Conservation (phyloP, 2,797 vertebrate species). For the Urosaurus nigricauda region DNA sequence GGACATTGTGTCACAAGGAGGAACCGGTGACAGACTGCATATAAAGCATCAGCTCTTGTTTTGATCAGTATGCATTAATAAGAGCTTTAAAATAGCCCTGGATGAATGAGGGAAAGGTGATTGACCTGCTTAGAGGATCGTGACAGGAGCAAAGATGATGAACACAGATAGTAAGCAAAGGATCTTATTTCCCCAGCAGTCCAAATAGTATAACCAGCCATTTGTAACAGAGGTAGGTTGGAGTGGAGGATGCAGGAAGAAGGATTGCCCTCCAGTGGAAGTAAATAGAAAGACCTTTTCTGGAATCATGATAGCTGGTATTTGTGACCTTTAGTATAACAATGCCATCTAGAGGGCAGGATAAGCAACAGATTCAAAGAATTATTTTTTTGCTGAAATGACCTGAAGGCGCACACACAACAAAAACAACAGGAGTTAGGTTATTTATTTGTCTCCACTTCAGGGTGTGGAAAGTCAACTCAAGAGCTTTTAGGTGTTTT, state of each 20-base stretch:
- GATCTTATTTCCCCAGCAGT: background rate
- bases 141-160: slow-evolving; percentile 16
- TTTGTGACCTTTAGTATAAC: background rate
- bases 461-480: too few species aligned
- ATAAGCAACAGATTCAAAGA: background rate
- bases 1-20: too few species aligned
- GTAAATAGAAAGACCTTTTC: background rate
- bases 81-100: background rate
- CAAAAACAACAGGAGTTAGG: background rate
- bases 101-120: background rate
- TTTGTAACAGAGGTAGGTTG: background rate
- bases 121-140: background rate
- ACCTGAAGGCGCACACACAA: too few species aligned
- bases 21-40: too few species aligned
- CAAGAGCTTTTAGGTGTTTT: too few species aligned
- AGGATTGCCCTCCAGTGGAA: background rate
- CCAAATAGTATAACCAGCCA: background rate
- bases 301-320: background rate
- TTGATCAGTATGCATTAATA: background rate
- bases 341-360: slow-evolving; percentile 13
- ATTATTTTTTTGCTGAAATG: background rate
- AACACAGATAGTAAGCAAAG: background rate
- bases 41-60: background rate
- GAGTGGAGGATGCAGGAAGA: background rate
- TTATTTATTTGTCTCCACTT: too few species aligned